These are phyloP conservation scores for Venustaconcha ellipsiformis DNA, from an alignment of 1,140 invertebrate species.

Conservation along the genomic window DNA sequence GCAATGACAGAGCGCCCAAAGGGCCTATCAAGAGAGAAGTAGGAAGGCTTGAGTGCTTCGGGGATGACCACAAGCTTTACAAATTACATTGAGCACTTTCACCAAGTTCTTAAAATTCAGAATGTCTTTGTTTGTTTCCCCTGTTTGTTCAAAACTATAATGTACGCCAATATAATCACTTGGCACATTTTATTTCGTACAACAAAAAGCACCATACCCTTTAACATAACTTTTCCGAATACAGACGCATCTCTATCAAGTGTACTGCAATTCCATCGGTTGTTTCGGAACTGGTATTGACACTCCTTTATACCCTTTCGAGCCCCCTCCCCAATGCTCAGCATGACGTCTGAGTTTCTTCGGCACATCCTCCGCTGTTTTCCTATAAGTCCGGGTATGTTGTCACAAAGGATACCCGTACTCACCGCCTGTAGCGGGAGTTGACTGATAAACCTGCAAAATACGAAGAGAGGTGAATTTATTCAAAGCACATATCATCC, in stretches of 20 bases:
- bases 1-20: no score
- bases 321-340: constrained; percentile 72
- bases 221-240: constrained; percentile 65
- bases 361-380: constrained; percentile 69
- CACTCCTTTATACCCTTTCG: constrained; percentile 73
- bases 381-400: constrained; percentile 64
- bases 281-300: constrained; percentile 73
- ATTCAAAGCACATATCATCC: no score
- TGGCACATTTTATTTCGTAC: neutral
- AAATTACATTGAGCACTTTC: no score
- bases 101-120: no score
- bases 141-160: no score
- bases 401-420: constrained; percentile 62
- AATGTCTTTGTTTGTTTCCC: no score
- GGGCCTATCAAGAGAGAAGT: no score
- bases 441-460: constrained; percentile 64
- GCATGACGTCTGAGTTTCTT: constrained; percentile 72
- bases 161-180: no score
- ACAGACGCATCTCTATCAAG: constrained; percentile 60
- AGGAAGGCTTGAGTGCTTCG: no score
- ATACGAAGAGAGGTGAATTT: neutral
- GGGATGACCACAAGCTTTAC: no score
- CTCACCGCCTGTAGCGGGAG: constrained; percentile 61
- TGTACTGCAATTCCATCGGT: constrained; percentile 75
- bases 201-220: constrained; percentile 49